These are phyloP conservation scores for Cynaeus angustus DNA, from an alignment of 2,888 invertebrate species.

Conservation along the genomic window DNA sequence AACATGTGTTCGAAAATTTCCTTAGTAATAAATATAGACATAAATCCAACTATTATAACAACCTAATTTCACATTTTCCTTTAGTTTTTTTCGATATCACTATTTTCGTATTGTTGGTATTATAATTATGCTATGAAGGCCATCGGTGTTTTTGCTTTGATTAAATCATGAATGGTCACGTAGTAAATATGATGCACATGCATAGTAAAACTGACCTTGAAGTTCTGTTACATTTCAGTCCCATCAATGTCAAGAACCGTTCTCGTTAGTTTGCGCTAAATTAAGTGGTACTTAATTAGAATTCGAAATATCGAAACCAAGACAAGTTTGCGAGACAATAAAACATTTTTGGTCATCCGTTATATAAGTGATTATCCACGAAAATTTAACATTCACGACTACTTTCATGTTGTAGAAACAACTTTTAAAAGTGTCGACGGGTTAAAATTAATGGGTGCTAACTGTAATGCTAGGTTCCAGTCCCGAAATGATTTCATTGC, in stretches of 20 bases:
- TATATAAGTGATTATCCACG: conserved; percentile 30
- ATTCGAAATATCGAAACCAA: background rate
- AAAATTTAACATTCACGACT: conserved; percentile 34
- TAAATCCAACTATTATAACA: conserved; percentile 27
- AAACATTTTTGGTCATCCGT: conserved; percentile 21
- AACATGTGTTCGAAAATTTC: conserved; percentile 32
- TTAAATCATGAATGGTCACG: conserved; percentile 44
- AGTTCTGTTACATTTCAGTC: conserved; percentile 53
- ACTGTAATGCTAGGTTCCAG: conserved; percentile 26
- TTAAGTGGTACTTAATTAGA: conserved; percentile 45
- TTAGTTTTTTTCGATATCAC: background rate
- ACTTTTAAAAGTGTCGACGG: conserved; percentile 36
- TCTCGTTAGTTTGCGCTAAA: conserved; percentile 49
- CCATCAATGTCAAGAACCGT: conserved; percentile 55
- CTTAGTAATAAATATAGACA: conserved; percentile 24
- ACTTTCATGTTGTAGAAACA: conserved; percentile 37
- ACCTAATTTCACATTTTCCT: conserved; percentile 15
- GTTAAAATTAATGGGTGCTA: conserved; percentile 32
- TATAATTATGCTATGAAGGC: conserved; percentile 25
- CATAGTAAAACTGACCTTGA: conserved; percentile 58
- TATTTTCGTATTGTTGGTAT: conserved; percentile 19
- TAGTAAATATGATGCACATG: conserved; percentile 58
- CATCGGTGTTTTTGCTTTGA: conserved; percentile 35
- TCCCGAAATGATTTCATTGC: conserved; percentile 31
- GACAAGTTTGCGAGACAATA: background rate